Evolutionary conservation across 2,888 invertebrate species (phyloP).

Genomic region (Caenorhabditis japonica): DNA sequence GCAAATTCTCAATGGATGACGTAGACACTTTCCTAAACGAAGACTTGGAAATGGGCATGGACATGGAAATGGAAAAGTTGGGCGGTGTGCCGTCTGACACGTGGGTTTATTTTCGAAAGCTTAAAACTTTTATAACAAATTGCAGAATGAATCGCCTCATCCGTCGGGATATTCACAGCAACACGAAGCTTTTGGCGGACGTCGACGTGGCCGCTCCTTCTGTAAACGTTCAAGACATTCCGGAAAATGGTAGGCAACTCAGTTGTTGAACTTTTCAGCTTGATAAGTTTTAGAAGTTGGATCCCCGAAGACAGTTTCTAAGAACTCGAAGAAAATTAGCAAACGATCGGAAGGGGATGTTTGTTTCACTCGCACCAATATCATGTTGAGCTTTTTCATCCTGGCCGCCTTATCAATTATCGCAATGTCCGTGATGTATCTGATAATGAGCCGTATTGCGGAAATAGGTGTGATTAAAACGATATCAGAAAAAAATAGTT

Average conservation of each 20-base stretch:
- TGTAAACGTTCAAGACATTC: constrained; percentile 63
- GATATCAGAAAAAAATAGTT: neutral
- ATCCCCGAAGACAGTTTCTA: neutral
- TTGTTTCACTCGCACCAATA: constrained; percentile 30
- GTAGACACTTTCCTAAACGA: neutral
- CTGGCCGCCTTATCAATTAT: constrained; percentile 25
- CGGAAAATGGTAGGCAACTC: constrained; percentile 45
- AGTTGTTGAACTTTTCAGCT: neutral
- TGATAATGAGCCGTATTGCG: constrained; percentile 21
- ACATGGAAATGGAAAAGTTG: constrained; percentile 27
- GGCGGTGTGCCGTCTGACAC: constrained; percentile 11
- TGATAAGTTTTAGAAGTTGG: neutral
- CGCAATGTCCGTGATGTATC: constrained; percentile 26
- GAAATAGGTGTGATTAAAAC: constrained; percentile 16
- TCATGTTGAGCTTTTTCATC: constrained; percentile 26
- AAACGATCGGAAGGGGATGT: too few relatives aligned
- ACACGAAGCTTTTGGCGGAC: constrained; percentile 32
- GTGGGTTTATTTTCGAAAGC: too few relatives aligned
- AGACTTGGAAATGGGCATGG: constrained; percentile 27
- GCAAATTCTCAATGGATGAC: constrained; percentile 5
- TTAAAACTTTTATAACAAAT: too few relatives aligned
- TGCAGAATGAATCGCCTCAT: constrained; percentile 46
- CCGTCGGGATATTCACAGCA: constrained; percentile 25
- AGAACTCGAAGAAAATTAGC: constrained; percentile 6
- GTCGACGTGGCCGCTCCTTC: constrained; percentile 60